Evolutionary conservation across 2,888 invertebrate genomes (phyloP).

Genomic region (Nomada ruficornis): DNA sequence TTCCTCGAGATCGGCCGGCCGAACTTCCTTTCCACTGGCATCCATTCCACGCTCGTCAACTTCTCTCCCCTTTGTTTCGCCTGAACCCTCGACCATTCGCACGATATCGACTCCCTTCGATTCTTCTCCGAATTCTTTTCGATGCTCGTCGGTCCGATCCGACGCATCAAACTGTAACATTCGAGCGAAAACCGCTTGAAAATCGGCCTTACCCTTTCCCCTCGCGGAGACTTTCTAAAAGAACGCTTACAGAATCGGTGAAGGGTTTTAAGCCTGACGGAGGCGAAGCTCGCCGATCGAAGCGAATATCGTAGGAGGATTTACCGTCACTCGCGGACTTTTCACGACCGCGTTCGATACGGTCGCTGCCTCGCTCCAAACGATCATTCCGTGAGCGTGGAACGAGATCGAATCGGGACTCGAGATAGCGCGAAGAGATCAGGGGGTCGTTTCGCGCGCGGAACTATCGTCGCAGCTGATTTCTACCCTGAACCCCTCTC

Average conservation of each 20-base stretch:
- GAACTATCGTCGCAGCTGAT: neutral
- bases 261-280: neutral
- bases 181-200: constrained; percentile 27
- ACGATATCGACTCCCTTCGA: constrained; percentile 8
- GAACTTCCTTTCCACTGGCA: constrained; percentile 15
- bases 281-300: neutral
- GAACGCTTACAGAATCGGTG: constrained; percentile 31
- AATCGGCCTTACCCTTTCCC: too few relatives aligned
- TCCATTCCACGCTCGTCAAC: constrained; percentile 34
- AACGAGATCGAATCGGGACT: neutral
- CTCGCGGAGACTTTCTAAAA: neutral
- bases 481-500: neutral
- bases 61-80: constrained; percentile 18
- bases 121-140: constrained; percentile 17
- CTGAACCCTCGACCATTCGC: constrained; percentile 9
- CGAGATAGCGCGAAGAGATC: neutral
- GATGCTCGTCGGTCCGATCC: constrained; percentile 43
- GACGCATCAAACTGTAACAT: constrained; percentile 64
- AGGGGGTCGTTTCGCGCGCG: neutral
- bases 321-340: neutral
- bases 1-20: constrained; percentile 69
- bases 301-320: neutral
- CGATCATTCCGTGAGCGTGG: neutral
- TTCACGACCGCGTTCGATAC: too few relatives aligned
- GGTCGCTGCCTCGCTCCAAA: neutral